Conservation (phyloP, 2,113 vertebrate species). For the Dendropsophus ebraccatus region DNA sequence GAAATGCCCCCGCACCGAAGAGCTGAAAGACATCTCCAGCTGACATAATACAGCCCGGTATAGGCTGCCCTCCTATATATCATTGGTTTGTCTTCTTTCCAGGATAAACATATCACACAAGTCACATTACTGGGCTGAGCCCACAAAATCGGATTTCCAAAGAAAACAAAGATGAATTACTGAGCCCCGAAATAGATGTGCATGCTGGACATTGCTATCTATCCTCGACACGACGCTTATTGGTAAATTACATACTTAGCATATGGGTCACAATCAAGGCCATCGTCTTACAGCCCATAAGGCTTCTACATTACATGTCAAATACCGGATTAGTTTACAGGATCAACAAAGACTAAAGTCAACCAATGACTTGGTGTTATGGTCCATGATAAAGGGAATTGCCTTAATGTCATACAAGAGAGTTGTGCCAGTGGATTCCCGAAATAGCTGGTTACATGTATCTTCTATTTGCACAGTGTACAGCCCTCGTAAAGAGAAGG, state of each 20-base stretch:
- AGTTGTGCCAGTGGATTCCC: neutral
- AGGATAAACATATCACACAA: neutral
- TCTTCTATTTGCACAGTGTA: neutral
- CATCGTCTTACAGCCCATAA: neutral
- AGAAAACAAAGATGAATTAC: slow-evolving; percentile 12
- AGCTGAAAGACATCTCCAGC: neutral
- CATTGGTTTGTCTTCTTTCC: neutral
- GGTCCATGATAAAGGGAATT: neutral
- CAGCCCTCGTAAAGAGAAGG: no score
- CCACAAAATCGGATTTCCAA: slow-evolving; percentile 12
- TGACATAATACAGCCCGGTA: slow-evolving; percentile 4
- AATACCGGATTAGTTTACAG: neutral
- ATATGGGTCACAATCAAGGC: neutral
- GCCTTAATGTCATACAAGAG: neutral
- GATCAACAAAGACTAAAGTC: neutral
- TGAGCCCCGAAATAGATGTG: neutral
- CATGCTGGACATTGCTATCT: neutral
- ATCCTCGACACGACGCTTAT: neutral
- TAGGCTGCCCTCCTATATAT: neutral
- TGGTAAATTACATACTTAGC: neutral
- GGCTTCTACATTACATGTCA: neutral
- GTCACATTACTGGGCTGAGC: neutral
- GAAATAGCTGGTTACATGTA: neutral
- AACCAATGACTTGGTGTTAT: neutral
- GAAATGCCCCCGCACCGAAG: neutral